A percentile compares a stretch with the other conserved stretches of the same genome.
Evolutionary conservation across 2,113 vertebrate genomes (phyloP).

Genomic region (Serinus canaria): DNA sequence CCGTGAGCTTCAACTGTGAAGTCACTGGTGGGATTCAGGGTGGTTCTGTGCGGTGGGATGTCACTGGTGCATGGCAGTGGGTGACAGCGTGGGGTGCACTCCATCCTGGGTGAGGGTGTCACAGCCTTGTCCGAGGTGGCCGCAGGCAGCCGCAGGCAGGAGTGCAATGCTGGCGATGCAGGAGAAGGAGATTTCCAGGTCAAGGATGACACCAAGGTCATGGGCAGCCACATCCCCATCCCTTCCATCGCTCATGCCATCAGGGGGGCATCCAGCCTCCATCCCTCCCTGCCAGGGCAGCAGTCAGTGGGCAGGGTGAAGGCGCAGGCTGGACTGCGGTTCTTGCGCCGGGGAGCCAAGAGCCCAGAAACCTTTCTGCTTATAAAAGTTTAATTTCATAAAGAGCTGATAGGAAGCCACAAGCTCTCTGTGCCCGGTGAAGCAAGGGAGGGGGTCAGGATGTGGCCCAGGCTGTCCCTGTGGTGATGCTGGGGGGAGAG

Average conservation of each 20-base stretch:
- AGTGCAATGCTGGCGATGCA: not conserved
- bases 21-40: not conserved
- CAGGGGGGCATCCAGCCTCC: not conserved
- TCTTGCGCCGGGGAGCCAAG: not conserved
- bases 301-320: not conserved
- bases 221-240: not conserved
- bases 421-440: not conserved
- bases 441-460: not conserved
- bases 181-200: constrained; percentile 60
- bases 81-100: not conserved
- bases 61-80: accelerated
- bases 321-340: constrained; percentile 30
- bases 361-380: constrained; percentile 63
- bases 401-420: constrained; percentile 62
- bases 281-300: not conserved
- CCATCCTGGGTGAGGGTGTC: not conserved
- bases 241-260: not conserved
- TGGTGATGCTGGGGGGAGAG: not conserved
- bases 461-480: constrained; percentile 40
- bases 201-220: constrained; percentile 62
- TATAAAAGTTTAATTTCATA: constrained; percentile 69
- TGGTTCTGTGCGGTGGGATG: not conserved
- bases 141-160: not conserved
- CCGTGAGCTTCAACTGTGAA: accelerated
- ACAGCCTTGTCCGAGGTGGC: not conserved